phyloP scores from a whole-genome alignment of 1,140 invertebrate species.

The Caenorhabditis latens region DNA sequence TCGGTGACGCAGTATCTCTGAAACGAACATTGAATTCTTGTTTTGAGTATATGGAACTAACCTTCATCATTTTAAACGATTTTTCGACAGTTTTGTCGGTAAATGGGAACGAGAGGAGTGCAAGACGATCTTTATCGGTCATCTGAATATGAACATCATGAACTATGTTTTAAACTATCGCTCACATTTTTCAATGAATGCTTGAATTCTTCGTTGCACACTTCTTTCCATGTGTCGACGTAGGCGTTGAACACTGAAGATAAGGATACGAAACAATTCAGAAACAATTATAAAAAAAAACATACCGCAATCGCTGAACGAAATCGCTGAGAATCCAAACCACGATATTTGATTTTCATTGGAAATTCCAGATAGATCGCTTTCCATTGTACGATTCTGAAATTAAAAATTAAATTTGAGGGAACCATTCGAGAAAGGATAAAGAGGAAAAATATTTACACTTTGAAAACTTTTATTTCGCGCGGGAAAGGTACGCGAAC shows the following conservation, averaged over 20 bases:
- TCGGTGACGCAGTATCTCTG: conserved; percentile 34
- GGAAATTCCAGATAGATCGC: conserved; percentile 24
- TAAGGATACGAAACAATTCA: too few species aligned
- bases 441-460: too few species aligned
- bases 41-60: not conserved
- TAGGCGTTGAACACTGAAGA: conserved; percentile 36
- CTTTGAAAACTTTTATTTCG: too few species aligned
- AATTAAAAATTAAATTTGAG: too few species aligned
- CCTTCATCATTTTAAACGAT: conserved; percentile 24
- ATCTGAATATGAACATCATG: not conserved
- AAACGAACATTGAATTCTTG: not conserved
- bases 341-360: conserved; percentile 26
- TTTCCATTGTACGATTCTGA: not conserved
- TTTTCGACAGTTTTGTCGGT: conserved; percentile 8
- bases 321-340: conserved; percentile 26
- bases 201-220: conserved; percentile 7
- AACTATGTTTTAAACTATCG: not conserved
- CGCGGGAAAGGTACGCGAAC: too few species aligned
- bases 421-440: too few species aligned
- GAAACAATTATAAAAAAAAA: not conserved
- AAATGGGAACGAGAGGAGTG: not conserved
- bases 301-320: conserved; percentile 26
- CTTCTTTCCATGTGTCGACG: conserved; percentile 27
- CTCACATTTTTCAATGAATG: not conserved
- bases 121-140: conserved; percentile 3